phyloP scores from a whole-genome alignment of 35 echinoderm and acorn worm genomes.

The Anneissia japonica region DNA sequence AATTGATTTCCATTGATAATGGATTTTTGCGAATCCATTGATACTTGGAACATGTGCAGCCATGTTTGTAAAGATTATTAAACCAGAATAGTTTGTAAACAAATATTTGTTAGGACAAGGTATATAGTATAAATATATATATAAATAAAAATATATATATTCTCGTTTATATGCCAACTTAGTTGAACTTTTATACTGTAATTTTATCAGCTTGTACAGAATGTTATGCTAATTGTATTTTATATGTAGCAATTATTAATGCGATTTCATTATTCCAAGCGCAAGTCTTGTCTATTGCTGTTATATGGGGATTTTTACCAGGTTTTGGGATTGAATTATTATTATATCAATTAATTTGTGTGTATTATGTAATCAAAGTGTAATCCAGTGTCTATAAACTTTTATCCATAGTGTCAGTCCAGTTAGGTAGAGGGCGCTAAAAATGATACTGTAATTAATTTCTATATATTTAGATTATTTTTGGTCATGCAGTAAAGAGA shows the following conservation, averaged over 20 bases:
- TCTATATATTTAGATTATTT: too few relatives aligned
- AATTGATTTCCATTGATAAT: too few relatives aligned
- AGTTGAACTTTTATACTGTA: constrained; percentile 2
- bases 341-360: not conserved
- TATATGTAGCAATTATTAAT: not conserved
- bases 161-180: not conserved
- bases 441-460: too few relatives aligned
- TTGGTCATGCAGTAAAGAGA: too few relatives aligned
- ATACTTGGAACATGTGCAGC: too few relatives aligned
- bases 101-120: not conserved
- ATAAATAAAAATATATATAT: not conserved
- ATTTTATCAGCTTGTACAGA: not conserved
- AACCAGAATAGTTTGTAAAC: too few relatives aligned
- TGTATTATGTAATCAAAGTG: not conserved
- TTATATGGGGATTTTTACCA: too few relatives aligned
- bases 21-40: too few relatives aligned
- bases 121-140: not conserved
- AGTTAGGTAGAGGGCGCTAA: too few relatives aligned
- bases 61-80: too few relatives aligned
- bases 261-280: not conserved
- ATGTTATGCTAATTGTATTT: not conserved
- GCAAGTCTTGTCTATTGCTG: not conserved
- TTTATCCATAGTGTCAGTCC: not conserved
- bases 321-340: not conserved
- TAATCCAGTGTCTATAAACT: not conserved